Evolutionary conservation across 64 coral and sea anemone genomes (phyloP), one percentile per base, ranked within the genome.

Genomic region (Orbicella faveolata): DNA sequence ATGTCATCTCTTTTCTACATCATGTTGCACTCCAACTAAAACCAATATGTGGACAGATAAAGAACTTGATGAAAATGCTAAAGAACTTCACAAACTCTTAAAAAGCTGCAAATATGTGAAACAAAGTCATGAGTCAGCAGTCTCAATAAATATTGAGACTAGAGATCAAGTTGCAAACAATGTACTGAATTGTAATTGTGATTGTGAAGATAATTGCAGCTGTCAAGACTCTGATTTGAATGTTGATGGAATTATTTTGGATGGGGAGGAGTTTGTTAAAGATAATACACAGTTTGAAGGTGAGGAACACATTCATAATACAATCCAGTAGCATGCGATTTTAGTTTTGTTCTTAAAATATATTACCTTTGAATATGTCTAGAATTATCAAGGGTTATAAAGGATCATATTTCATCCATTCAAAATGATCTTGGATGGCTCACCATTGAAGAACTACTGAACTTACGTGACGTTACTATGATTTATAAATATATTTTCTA

Each of bases 31-130:
- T 26, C 25, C 36, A 85, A 84, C 34, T 9, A 68, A 67, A 34
- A 23, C 36, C 30, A n/a, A 52, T 7, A 13, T 21, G 6, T 72
- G 63, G 82, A 69, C 82, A 85, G 35, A 73, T 0, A 85, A 26
- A 25, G 82, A 85, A 26, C 19, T 85, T 85, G 13, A 21, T 26
- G 20, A 6, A 30, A 85, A 85, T 52, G 63, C 33, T 48, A 25
- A 52, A 85, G 82, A 85, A 72, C 63, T 85, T 72, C 39, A 17
- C 4, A 25, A 39, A n/a, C 39, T 85, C 2, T 1, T 85, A 85
- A 69, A 85, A 68, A 72, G 7, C 12, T 26, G 63, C 37, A 85
- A 72, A 52, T 85, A 52, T 85, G 30, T 8, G 2, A 64, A 64
- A 82, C 57, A 61, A 34, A n/a, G 26, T 41, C 9, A 21, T 63